Base-by-base conservation (phyloP, 2,113 vertebrate genomes). In the Calyptommatus sinebrachiatus region DNA sequence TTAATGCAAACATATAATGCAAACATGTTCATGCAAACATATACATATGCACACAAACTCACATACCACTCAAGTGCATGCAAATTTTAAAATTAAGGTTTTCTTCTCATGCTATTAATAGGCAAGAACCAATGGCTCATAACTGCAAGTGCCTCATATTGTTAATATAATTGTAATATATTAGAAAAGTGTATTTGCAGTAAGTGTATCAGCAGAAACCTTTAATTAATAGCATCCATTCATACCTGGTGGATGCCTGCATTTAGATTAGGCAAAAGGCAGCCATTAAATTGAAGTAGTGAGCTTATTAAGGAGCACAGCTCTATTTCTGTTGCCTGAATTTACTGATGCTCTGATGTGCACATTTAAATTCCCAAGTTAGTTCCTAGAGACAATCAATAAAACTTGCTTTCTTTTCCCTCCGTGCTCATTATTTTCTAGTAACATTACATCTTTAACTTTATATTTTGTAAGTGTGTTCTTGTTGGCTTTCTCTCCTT, bases 151-250 rank as follows among this genome's bases (percentile, higher is more conserved):
- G 67, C n/a, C 48, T 86, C 68, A 63, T 16, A 31, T 76, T 84
- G 78, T 65, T 88, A 83, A 82, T 76, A 79, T 45, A 89, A 90
- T 41, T 73, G 41, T 79, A 90, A 88, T 88, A 91, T 79, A 74
- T 76, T 69, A 82, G 79, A 88, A 85, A 48, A 85, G 85, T 46
- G 21, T 10, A 82, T 84, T 87, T 90, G 45, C 72, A 88, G 7
- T 75, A 78, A 79, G 67, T 84, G 14, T 60, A 74, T 74, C 72
- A 70, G 83, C 83, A 87, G 61, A 81, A 77, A 81, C 48, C 26
- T 78, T 88, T 81, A 82, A 73, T 89, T 89, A 84, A 86, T 76
- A 89, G 89, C 26, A 73, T 22, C 82, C 80, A 88, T 78, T 60
- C 80, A 67, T 45, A 84, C 26, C 29, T 84, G 69, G 50, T 83